phyloP scores from a whole-genome alignment of 2,113 vertebrate species.

The Callopanchax toddi region DNA sequence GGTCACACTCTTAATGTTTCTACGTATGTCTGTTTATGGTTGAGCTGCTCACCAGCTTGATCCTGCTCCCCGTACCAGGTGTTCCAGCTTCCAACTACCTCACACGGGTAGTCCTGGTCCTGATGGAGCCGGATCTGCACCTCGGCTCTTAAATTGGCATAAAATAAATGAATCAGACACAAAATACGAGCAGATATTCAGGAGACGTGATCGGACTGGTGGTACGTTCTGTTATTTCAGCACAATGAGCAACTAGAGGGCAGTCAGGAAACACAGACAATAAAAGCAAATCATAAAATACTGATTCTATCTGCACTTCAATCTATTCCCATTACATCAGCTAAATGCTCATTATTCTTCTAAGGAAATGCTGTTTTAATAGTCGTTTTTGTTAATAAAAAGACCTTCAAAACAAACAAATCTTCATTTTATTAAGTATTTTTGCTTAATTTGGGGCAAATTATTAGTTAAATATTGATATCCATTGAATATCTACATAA shows the following conservation, averaged over 20 bases:
- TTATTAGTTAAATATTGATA: no score
- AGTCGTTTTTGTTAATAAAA: not conserved
- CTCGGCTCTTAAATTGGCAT: conserved; percentile 78
- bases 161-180: conserved; percentile 3
- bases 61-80: conserved; percentile 97
- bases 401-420: not conserved
- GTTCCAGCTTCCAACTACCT: conserved; percentile 96
- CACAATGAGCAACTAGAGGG: conserved; percentile 18
- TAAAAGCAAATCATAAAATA: not conserved
- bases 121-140: conserved; percentile 88
- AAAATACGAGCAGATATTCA: not conserved
- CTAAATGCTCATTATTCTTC: conserved; percentile 14
- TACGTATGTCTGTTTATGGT: not conserved
- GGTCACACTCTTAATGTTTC: not conserved
- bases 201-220: not conserved
- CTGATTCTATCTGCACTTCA: conserved; percentile 3
- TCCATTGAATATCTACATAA: no score
- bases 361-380: not conserved
- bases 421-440: no score
- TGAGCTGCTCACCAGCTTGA: conserved; percentile 85
- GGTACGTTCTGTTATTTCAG: conserved; percentile 13
- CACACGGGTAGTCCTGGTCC: conserved; percentile 89
- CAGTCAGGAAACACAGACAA: conserved; percentile 3
- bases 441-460: no score
- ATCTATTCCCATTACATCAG: not conserved